Evolutionary conservation across 2,888 invertebrate genomes (phyloP), one percentile per base, ranked within the genome.

Genomic region (Ernsta delagoae): DNA sequence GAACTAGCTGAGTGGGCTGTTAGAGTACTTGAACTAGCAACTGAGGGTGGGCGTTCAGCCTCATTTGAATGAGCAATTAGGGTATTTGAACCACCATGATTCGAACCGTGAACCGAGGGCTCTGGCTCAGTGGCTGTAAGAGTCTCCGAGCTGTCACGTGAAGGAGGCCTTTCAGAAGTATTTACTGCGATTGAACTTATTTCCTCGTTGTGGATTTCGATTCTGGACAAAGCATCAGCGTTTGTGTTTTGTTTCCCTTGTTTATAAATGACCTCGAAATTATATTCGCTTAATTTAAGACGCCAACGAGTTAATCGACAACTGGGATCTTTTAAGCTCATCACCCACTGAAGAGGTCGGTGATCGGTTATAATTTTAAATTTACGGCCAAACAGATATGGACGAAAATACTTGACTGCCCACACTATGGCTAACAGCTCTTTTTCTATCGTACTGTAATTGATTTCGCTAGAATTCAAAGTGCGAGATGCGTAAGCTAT

Each of bases 361-460:
- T 24, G 1, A 53, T 62, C 6, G 67, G 63, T 63, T 41, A 1
- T 9, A 59, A 69, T 12, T 69, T 74, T 0, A 71, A 84, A 84
- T 59, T 78, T 77, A 24, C 71, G 72, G 7, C 83, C 84, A 56
- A 77, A 81, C 0, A 84, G 45, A 60, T 83, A 84, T 1, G 79
- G 79, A 65, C 80, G 66, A 59, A 65, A 81, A 43, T 73, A 56
- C 54, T 71, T 72, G 2, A 63, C 39, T 3, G 74, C 74, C 76
- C 75, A 76, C 0, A 74, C 50, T 7, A 75, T 70, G n/a, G 67
- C 71, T 59, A 73, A 61, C 11, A 73, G 54, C 59, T 74, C 67
- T 34, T 67, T 69, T 62, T 74, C 72, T 36, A 70, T 72, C 24
- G 24, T 24, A 24, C 65, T 67, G 48, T 72, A 71, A 0, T 64